Conservation (phyloP, 2,888 invertebrate species). For the Mongoloraphidia duomilia region DNA sequence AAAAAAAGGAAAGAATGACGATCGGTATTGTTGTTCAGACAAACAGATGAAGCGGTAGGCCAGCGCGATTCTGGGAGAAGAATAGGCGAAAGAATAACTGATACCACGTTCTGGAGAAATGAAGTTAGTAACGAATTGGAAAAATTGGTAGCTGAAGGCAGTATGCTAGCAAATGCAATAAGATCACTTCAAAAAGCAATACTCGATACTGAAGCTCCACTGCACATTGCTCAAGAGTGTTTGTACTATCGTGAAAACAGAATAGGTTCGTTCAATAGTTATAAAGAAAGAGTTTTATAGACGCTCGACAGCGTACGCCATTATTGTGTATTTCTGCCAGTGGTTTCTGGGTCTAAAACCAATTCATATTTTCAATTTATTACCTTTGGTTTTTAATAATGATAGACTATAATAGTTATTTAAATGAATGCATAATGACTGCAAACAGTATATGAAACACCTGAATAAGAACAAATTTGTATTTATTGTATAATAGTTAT, state of each 20-base stretch:
- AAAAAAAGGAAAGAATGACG: background rate
- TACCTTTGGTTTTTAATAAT: too few species aligned
- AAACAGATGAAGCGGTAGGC: slow-evolving; percentile 64
- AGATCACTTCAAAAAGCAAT: slow-evolving; percentile 56
- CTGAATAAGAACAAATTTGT: too few species aligned
- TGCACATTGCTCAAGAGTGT: slow-evolving; percentile 88
- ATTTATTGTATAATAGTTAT: too few species aligned
- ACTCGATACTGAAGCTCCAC: slow-evolving; percentile 72
- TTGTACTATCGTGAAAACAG: slow-evolving; percentile 83
- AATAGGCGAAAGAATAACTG: slow-evolving; percentile 80
- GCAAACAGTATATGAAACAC: too few species aligned
- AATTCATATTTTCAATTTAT: too few species aligned
- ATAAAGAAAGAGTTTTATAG: too few species aligned
- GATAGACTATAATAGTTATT: too few species aligned
- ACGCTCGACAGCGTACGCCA: too few species aligned
- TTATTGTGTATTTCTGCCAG: too few species aligned
- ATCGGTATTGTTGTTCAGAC: slow-evolving; percentile 30
- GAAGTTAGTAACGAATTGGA: slow-evolving; percentile 79
- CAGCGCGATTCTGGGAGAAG: slow-evolving; percentile 78
- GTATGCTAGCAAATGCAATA: slow-evolving; percentile 52
- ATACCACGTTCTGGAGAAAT: slow-evolving; percentile 86
- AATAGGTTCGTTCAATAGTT: slow-evolving; percentile 37
- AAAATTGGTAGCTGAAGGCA: slow-evolving; percentile 66
- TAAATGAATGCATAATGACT: too few species aligned
- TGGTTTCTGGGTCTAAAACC: too few species aligned